Percentiles rank a stretch among this genome's conserved stretches.
phyloP scores from a whole-genome alignment of 2,113 vertebrate species.

The Pelusios castaneus region DNA sequence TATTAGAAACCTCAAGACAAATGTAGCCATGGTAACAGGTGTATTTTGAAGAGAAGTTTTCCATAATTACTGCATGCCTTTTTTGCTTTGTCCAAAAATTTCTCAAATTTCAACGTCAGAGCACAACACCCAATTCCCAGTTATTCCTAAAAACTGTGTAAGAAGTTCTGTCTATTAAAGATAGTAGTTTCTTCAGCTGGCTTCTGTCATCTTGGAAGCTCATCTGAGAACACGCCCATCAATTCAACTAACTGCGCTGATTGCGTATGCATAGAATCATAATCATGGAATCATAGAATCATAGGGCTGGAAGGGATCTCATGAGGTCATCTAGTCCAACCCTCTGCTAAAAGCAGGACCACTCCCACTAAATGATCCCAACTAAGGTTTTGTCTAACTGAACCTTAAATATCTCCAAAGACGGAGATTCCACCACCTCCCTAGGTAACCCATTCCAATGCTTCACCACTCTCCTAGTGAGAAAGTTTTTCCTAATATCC shows the following conservation, averaged over 20 bases:
- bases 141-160: neutral
- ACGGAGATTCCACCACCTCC: too few species aligned
- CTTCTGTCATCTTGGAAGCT: neutral
- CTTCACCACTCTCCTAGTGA: too few species aligned
- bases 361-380: too few species aligned
- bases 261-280: too few species aligned
- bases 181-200: neutral
- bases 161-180: neutral
- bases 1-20: neutral
- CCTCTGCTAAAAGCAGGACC: too few species aligned
- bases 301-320: too few species aligned
- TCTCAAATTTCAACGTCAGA: neutral
- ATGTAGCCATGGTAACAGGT: neutral
- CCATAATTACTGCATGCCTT: neutral
- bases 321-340: too few species aligned
- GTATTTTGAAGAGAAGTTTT: neutral
- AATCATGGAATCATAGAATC: too few species aligned
- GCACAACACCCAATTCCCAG: neutral
- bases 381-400: too few species aligned
- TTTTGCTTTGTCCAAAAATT: neutral
- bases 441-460: too few species aligned
- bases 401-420: too few species aligned
- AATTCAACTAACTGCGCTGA: neutral
- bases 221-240: neutral
- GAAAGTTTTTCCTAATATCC: too few species aligned